Conservation (phyloP, 2,888 invertebrate genomes). For the Dolichomitus sp. region DNA sequence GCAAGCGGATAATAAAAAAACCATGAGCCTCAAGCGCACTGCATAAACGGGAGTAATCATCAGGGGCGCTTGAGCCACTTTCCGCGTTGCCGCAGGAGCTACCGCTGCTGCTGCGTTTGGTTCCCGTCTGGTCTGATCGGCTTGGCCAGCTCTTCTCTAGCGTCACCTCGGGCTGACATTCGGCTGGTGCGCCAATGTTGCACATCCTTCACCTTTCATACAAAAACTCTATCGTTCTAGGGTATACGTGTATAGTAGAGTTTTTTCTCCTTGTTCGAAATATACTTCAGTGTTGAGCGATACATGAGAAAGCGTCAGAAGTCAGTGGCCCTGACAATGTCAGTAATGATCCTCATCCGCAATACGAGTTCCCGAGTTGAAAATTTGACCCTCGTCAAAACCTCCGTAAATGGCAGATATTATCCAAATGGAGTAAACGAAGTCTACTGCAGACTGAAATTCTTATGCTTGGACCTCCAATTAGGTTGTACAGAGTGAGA, state of each 20-base stretch:
- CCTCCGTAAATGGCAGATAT: too few species aligned
- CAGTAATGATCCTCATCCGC: constrained; percentile 33
- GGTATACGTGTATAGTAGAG: background rate
- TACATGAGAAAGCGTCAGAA: constrained; percentile 26
- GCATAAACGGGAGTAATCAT: constrained; percentile 73
- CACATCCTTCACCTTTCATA: constrained; percentile 39
- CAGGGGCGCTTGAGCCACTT: constrained; percentile 57
- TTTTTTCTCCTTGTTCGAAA: constrained; percentile 11
- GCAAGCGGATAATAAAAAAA: constrained; percentile 51
- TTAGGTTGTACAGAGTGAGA: too few species aligned
- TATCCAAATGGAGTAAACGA: too few species aligned
- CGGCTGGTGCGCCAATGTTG: constrained; percentile 48
- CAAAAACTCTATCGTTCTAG: constrained; percentile 17
- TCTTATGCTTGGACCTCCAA: too few species aligned
- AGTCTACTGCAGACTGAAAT: too few species aligned
- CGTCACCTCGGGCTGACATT: constrained; percentile 66
- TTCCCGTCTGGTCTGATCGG: constrained; percentile 22
- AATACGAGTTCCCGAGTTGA: too few species aligned
- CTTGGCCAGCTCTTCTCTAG: constrained; percentile 43
- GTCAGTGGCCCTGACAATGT: constrained; percentile 49
- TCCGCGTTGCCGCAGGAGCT: constrained; percentile 47
- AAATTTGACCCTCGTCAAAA: too few species aligned
- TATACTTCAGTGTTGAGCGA: constrained; percentile 4
- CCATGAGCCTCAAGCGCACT: constrained; percentile 64
- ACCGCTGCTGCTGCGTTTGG: constrained; percentile 25